Conservation (phyloP, 2,113 vertebrate species). For the Rana temporaria region DNA sequence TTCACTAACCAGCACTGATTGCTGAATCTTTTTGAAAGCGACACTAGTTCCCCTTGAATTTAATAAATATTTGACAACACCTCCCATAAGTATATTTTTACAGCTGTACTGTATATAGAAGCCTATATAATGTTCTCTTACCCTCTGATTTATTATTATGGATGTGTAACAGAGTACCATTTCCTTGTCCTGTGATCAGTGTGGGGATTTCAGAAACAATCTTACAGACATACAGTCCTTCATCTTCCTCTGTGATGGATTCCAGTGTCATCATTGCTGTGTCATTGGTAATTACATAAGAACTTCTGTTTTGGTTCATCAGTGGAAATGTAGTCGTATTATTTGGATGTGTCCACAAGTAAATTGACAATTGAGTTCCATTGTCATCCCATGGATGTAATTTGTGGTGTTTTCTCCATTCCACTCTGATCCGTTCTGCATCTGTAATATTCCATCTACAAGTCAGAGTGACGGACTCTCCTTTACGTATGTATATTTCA, state of each 20-base stretch:
- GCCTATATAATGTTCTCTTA: no score
- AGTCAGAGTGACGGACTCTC: constrained; percentile 2
- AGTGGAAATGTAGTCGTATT: not conserved
- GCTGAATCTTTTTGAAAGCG: no score
- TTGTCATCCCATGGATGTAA: not conserved
- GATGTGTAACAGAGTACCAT: no score
- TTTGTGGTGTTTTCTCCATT: constrained; percentile 39
- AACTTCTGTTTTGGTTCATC: not conserved
- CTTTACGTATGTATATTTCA: not conserved
- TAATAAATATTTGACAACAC: no score
- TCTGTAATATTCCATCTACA: constrained; percentile 53
- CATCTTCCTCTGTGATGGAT: constrained; percentile 33
- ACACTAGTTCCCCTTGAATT: no score
- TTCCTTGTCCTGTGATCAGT: no score
- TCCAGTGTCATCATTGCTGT: constrained; percentile 53
- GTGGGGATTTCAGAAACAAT: no score
- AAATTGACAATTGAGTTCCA: not conserved
- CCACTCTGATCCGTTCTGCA: constrained; percentile 35
- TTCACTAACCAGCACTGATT: no score
- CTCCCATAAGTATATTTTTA: no score
- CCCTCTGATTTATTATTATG: no score
- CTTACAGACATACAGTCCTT: constrained; percentile 57
- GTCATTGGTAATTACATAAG: accelerated
- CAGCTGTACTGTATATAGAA: no score
- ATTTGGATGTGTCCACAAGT: not conserved